Conservation (phyloP, 2,888 invertebrate genomes). For the Lutraria lutraria region DNA sequence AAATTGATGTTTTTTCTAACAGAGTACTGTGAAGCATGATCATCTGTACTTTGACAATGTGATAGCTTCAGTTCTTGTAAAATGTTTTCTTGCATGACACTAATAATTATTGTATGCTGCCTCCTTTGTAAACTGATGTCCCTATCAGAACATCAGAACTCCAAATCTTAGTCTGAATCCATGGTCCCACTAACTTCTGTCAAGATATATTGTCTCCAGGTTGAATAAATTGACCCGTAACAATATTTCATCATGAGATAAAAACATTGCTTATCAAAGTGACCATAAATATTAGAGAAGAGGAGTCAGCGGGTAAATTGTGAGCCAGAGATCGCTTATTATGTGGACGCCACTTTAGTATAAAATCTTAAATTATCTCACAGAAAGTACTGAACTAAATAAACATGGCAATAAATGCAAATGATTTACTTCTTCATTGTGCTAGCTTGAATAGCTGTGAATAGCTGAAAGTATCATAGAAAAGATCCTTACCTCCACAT, state of each 20-base stretch:
- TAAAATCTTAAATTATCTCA: slow-evolving; percentile 31
- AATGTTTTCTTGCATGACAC: too few relatives aligned
- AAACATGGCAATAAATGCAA: slow-evolving; percentile 35
- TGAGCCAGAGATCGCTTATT: neutral
- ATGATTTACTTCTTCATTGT: slow-evolving; percentile 15
- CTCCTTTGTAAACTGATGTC: neutral
- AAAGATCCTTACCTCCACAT: neutral
- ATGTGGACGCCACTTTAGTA: slow-evolving; percentile 6
- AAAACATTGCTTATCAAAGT: slow-evolving; percentile 7
- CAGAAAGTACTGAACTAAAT: slow-evolving; percentile 26
- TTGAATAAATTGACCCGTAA: slow-evolving; percentile 15
- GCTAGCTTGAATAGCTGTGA: neutral
- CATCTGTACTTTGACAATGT: too few relatives aligned
- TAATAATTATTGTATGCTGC: neutral
- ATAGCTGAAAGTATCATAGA: neutral
- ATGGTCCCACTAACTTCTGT: neutral
- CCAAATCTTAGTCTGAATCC: neutral
- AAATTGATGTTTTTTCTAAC: too few relatives aligned
- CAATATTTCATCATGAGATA: slow-evolving; percentile 18
- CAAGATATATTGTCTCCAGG: slow-evolving; percentile 7
- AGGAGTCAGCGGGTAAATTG: neutral
- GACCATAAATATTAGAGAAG: slow-evolving; percentile 29
- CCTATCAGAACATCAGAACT: neutral
- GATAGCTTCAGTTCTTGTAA: too few relatives aligned
- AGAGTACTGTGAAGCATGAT: too few relatives aligned